These are phyloP conservation scores for Simalia tracyae DNA, from an alignment of 2,797 vertebrate genomes.

Conservation along the genomic window DNA sequence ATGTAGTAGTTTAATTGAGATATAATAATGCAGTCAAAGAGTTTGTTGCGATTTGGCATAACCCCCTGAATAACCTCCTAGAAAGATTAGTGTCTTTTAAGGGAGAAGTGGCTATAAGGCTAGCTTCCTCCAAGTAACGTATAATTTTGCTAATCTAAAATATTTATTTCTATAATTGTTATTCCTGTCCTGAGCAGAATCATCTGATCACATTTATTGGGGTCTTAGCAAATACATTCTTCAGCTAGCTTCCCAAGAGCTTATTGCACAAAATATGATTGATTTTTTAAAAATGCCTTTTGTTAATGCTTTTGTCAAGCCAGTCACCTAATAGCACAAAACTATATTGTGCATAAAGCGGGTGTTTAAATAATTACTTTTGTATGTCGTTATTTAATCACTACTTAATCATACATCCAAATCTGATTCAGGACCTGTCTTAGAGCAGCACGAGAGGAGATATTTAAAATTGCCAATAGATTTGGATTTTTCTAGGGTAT, in stretches of 20 bases:
- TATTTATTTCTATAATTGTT: not conserved
- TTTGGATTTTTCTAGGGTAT: not conserved
- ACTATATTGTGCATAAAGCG: not conserved
- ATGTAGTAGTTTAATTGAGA: not conserved
- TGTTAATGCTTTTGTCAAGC: not conserved
- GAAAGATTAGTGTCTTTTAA: not conserved
- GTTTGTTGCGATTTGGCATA: not conserved
- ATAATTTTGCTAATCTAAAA: not conserved
- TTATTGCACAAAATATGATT: not conserved
- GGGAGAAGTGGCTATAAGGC: not conserved
- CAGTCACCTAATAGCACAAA: not conserved
- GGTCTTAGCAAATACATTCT: not conserved
- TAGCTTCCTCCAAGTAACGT: not conserved
- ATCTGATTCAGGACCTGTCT: not conserved
- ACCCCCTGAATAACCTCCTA: not conserved
- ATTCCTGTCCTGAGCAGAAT: not conserved
- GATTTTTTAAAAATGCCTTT: not conserved
- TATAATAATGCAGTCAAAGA: not conserved
- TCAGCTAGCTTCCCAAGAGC: not conserved
- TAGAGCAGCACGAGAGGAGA: not conserved
- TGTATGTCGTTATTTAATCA: not conserved
- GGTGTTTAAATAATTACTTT: not conserved
- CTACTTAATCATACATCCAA: not conserved
- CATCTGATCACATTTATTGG: not conserved
- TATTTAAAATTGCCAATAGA: not conserved